phyloP scores from a whole-genome alignment of 2,113 vertebrate species.

The Monarcha castaneiventris region DNA sequence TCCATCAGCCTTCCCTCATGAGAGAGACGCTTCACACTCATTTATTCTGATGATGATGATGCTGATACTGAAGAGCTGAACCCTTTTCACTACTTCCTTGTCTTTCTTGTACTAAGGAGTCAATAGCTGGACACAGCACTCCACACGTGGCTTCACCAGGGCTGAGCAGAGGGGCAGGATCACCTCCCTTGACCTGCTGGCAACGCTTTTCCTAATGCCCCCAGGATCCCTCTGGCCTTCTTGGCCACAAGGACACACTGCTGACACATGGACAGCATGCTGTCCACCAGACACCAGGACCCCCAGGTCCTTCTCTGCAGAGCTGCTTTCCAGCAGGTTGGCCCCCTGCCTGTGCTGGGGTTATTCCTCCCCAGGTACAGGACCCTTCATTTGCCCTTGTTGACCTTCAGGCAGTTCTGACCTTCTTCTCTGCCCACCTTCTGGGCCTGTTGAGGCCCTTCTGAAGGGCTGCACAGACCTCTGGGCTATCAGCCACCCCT shows the following conservation, averaged over 20 bases:
- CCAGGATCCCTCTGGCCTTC: neutral
- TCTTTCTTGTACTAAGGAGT: neutral
- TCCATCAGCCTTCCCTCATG: neutral
- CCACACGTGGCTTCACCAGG: neutral
- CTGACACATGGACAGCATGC: neutral
- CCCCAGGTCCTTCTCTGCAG: neutral
- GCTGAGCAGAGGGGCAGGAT: neutral
- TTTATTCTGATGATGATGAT: no score
- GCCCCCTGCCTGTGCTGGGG: rapidly evolving
- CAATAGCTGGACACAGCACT: rapidly evolving
- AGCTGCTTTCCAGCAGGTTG: neutral
- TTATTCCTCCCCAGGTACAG: neutral
- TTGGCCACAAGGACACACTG: neutral
- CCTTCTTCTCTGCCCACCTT: neutral
- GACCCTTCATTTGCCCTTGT: neutral
- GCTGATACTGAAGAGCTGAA: no score
- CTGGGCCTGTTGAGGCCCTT: neutral
- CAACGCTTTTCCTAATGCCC: neutral
- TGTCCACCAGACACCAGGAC: neutral
- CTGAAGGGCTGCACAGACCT: neutral
- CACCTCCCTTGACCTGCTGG: no score
- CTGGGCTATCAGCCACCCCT: neutral
- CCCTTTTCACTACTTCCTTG: neutral
- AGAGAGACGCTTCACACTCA: neutral
- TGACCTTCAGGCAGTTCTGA: neutral